Evolutionary conservation across 2,113 vertebrate genomes (phyloP).

Genomic region (Tricholaema leucomelas): DNA sequence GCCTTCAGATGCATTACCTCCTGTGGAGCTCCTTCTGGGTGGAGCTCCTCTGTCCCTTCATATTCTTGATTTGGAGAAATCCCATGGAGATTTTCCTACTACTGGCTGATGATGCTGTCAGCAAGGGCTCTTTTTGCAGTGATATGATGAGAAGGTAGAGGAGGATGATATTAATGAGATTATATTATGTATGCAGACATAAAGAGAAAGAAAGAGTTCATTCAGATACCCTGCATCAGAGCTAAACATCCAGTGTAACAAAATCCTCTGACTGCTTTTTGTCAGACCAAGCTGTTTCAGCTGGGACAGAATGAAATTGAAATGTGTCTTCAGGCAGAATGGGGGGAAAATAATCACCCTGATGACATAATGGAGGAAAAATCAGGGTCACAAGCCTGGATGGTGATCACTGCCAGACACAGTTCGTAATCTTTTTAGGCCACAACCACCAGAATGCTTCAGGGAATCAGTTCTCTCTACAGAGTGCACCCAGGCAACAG

Average conservation of each 20-base stretch:
- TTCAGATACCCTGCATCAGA: neutral
- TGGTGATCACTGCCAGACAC: neutral
- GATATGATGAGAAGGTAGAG: neutral
- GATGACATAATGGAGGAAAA: conserved; percentile 21
- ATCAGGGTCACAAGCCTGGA: neutral
- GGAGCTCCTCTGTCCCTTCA: neutral
- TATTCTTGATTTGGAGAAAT: neutral
- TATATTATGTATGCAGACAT: neutral
- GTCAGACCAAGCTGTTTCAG: conserved; percentile 2
- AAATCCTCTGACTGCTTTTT: neutral
- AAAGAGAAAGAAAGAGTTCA: neutral
- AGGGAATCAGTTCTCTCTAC: neutral
- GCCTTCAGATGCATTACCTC: neutral
- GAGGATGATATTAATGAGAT: neutral
- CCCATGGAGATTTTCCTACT: neutral
- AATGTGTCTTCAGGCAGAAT: conserved; percentile 22
- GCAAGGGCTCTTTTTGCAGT: neutral
- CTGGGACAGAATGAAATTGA: neutral
- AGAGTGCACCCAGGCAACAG: neutral
- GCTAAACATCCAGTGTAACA: neutral
- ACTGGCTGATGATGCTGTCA: neutral
- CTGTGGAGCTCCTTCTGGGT: neutral
- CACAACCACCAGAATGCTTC: neutral
- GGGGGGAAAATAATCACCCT: neutral
- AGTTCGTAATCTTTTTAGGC: neutral